These are phyloP conservation scores for Silurus glanis DNA, from an alignment of 2,113 vertebrate genomes.

Conservation along the genomic window DNA sequence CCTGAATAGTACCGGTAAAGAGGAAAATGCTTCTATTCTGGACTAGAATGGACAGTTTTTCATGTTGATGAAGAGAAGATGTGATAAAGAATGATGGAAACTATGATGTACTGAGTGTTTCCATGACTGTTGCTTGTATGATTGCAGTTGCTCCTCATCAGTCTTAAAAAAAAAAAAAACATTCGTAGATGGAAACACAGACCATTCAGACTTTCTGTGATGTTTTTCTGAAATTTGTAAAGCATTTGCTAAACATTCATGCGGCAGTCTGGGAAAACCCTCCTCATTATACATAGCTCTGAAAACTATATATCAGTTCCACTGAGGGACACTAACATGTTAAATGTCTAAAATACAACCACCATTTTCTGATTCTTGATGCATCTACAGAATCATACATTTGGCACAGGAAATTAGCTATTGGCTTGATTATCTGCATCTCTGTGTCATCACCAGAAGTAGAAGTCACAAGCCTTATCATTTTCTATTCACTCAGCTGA, in stretches of 20 bases:
- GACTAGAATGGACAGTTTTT: not conserved
- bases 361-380: not conserved
- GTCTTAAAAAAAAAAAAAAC: not conserved
- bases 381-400: not conserved
- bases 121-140: slow-evolving; percentile 1
- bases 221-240: not conserved
- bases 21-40: not conserved
- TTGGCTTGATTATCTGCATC: too few relatives aligned
- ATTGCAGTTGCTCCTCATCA: slow-evolving; percentile 1
- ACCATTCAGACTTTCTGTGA: slow-evolving; percentile 25
- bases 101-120: not conserved
- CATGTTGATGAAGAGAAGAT: not conserved
- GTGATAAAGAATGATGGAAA: not conserved
- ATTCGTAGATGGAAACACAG: slow-evolving; percentile 18
- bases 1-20: not conserved
- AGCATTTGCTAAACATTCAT: not conserved
- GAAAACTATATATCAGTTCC: not conserved
- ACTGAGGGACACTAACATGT: not conserved
- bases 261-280: not conserved
- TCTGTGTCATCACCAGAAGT: not conserved
- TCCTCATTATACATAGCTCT: not conserved
- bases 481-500: not conserved
- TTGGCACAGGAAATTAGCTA: not conserved
- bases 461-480: not conserved
- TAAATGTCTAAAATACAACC: not conserved